These are phyloP conservation scores for Stegastes partitus DNA, from an alignment of 2,113 vertebrate species.

Conservation along the genomic window DNA sequence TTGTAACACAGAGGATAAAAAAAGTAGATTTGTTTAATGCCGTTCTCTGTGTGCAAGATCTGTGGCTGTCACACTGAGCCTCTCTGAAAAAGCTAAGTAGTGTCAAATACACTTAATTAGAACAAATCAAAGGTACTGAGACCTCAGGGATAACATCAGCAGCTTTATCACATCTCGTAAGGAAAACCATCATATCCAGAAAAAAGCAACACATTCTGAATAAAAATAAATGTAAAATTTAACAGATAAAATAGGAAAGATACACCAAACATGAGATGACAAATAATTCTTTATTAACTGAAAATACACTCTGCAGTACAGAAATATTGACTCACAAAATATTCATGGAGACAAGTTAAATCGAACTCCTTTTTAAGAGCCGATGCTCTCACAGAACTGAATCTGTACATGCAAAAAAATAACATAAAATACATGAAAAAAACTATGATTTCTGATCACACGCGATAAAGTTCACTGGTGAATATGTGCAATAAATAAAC, in stretches of 20 bases:
- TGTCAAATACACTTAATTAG: too few relatives aligned
- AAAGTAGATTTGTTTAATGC: too few relatives aligned
- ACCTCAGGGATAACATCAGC: too few relatives aligned
- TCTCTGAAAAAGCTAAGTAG: too few relatives aligned
- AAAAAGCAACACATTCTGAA: background rate
- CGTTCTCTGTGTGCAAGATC: too few relatives aligned
- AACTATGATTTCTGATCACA: too few relatives aligned
- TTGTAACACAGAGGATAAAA: too few relatives aligned
- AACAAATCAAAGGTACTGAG: too few relatives aligned
- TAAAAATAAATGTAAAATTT: background rate
- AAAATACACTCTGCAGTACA: background rate
- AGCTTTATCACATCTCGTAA: too few relatives aligned
- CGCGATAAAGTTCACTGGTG: too few relatives aligned
- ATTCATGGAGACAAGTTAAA: background rate
- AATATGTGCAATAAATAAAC: background rate
- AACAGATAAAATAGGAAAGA: background rate
- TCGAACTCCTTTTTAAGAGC: background rate
- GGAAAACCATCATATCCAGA: too few relatives aligned
- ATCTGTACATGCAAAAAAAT: background rate
- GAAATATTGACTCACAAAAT: background rate
- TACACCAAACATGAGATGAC: background rate
- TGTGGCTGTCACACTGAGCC: too few relatives aligned
- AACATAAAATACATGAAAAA: background rate
- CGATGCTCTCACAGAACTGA: background rate
- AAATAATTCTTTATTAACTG: background rate